These are phyloP conservation scores for Tautogolabrus adspersus DNA, from an alignment of 2,113 vertebrate species.

Conservation along the genomic window DNA sequence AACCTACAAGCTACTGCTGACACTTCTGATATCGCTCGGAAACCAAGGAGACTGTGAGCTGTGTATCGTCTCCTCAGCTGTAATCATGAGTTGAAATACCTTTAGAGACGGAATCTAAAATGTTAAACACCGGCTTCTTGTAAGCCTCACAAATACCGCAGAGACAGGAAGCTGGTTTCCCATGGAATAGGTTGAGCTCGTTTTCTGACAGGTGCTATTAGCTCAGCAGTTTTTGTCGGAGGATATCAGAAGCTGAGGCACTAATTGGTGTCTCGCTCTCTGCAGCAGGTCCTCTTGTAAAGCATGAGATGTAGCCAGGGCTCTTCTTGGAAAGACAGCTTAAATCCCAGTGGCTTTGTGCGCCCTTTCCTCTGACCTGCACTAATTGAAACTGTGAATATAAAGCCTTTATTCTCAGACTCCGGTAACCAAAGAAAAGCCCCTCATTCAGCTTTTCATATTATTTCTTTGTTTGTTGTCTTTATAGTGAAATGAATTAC, in stretches of 20 bases:
- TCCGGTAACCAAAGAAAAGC: not conserved
- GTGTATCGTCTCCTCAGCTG: not conserved
- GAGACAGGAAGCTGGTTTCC: not conserved
- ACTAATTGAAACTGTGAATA: slow-evolving; percentile 23
- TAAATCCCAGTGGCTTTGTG: slow-evolving; percentile 23
- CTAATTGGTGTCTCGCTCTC: slow-evolving; percentile 29
- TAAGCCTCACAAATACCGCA: not conserved
- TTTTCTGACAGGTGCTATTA: slow-evolving; percentile 31
- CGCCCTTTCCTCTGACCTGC: slow-evolving; percentile 22
- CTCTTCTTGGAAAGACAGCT: slow-evolving; percentile 11
- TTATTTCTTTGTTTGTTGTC: not conserved
- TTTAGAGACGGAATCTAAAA: not conserved
- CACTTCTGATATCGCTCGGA: not conserved
- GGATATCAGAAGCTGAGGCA: slow-evolving; percentile 26
- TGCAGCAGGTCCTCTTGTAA: slow-evolving; percentile 17
- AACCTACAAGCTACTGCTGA: slow-evolving; percentile 13
- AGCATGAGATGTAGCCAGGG: slow-evolving; percentile 2
- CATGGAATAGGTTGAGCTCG: not conserved
- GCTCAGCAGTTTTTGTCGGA: slow-evolving; percentile 10
- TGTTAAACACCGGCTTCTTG: not conserved
- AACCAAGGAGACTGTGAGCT: not conserved
- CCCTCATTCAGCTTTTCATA: not conserved
- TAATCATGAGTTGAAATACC: not conserved
- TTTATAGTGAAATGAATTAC: not conserved
- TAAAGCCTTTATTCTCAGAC: slow-evolving; percentile 8